These are phyloP conservation scores for Zelostemma sp. DNA, from an alignment of 1,140 invertebrate genomes.

Conservation along the genomic window DNA sequence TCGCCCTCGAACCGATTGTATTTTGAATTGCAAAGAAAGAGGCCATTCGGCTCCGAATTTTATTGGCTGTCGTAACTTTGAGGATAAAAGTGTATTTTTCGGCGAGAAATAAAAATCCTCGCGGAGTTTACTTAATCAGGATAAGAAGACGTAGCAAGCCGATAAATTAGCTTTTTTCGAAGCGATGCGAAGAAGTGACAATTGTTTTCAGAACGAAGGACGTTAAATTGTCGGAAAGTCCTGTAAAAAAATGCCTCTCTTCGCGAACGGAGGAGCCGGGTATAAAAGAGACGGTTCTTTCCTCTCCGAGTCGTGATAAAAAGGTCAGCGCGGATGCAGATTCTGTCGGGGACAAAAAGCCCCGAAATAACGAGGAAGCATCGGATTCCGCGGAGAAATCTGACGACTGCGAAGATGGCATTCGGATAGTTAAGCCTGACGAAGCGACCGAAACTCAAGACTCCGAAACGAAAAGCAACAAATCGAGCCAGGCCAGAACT, in stretches of 20 bases:
- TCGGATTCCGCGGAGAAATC: slow-evolving; percentile 34
- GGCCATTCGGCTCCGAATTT: no score
- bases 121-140: neutral
- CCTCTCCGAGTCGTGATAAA: slow-evolving; percentile 7
- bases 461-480: slow-evolving; percentile 57
- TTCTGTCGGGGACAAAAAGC: neutral
- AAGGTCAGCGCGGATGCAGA: slow-evolving; percentile 8
- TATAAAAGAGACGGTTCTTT: slow-evolving; percentile 12
- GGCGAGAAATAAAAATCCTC: no score
- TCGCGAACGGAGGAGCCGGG: slow-evolving; percentile 1
- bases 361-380: slow-evolving; percentile 4
- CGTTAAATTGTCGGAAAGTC: slow-evolving; percentile 6
- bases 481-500: slow-evolving; percentile 77
- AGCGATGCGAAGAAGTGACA: slow-evolving; percentile 2
- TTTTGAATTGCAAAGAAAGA: no score
- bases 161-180: no score
- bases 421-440: slow-evolving; percentile 42
- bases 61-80: no score
- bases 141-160: neutral
- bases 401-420: slow-evolving; percentile 62
- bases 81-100: no score
- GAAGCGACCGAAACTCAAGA: slow-evolving; percentile 55
- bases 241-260: slow-evolving; percentile 5
- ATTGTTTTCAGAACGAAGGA: slow-evolving; percentile 15
- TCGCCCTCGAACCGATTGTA: no score